phyloP scores from a whole-genome alignment of 2,113 vertebrate species.

The Casuarius casuarius region DNA sequence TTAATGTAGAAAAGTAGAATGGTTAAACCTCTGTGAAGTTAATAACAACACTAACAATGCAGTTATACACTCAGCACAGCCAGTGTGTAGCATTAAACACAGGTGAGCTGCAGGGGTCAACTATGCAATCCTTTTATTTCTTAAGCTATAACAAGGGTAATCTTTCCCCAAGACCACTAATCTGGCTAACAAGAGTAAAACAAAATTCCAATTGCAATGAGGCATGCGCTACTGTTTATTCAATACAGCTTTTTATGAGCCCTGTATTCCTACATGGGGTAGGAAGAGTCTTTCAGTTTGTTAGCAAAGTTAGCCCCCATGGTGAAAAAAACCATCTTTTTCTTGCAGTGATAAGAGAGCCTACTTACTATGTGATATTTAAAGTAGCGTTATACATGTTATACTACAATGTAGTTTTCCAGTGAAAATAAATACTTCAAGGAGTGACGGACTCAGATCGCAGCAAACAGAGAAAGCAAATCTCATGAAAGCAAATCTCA shows the following conservation, averaged over 20 bases:
- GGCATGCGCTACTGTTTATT: background rate
- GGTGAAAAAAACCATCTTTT: background rate
- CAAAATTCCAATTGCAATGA: background rate
- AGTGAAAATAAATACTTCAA: slow-evolving; percentile 30
- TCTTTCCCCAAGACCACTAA: background rate
- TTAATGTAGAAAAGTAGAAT: background rate
- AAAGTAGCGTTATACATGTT: background rate
- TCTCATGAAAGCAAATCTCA: too few species aligned
- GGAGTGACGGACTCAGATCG: slow-evolving; percentile 37
- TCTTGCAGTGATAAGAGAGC: background rate
- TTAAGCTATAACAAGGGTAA: background rate
- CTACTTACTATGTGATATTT: background rate
- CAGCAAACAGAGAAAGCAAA: slow-evolving; percentile 25
- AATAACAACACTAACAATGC: background rate
- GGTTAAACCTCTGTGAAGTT: background rate
- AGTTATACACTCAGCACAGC: background rate
- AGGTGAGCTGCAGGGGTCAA: background rate
- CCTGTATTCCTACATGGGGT: accelerated
- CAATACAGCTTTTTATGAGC: background rate
- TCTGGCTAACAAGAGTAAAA: background rate
- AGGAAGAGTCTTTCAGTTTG: background rate
- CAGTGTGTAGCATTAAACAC: background rate
- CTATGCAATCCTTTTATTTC: background rate
- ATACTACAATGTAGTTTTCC: background rate
- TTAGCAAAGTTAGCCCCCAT: background rate